Evolutionary conservation across 2,797 vertebrate genomes (phyloP), one percentile per base, ranked within the genome.

Genomic region (Telmatherina bonti): DNA sequence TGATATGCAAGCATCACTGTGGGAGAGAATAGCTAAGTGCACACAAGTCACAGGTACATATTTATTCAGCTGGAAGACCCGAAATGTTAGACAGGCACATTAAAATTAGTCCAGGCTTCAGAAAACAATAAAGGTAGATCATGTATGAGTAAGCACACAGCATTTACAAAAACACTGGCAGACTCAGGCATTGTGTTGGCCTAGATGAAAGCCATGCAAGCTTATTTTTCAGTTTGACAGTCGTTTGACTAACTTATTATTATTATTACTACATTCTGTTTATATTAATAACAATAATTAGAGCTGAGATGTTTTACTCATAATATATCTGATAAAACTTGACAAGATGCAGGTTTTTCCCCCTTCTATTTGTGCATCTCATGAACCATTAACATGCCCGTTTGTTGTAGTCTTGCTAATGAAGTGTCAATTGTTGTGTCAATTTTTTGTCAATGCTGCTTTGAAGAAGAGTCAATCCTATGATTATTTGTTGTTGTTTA

Each of bases 11-110:
- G 16, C 16, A 35, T 62, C 43, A 38, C 58, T 5, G 1, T 30
- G 36, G 57, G 57, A 58, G 67, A 78, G 61, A 52, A 66, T 20
- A 31, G 61, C 52, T 70, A 79, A 85, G 68, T 79, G 78, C 75
- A 70, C 31, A 45, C 33, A 20, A 60, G 63, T 63, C 66, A 29
- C 72, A 85, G 60, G 84, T 76, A 81, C 81, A 80, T 93, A 89
- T 93, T 93, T 93, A 92, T 87, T 36, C 93, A 93, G 91, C 92
- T 93, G 93, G 62, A 51, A 75, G 81, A 84, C 73, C 56, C 78
- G 78, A 87, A 85, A 77, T 69, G 75, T 61, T 63, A 41, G 56
- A 82, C 78, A 75, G 71, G 66, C 59, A 61, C 73, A 30, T 65
- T 78, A 56, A 79, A 86, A 66, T 89, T 78, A 85, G 30, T 79